A percentile compares a stretch with the other conserved stretches of the same genome.
phyloP scores from a whole-genome alignment of 2,797 vertebrate species.

The Pangasius djambal region DNA sequence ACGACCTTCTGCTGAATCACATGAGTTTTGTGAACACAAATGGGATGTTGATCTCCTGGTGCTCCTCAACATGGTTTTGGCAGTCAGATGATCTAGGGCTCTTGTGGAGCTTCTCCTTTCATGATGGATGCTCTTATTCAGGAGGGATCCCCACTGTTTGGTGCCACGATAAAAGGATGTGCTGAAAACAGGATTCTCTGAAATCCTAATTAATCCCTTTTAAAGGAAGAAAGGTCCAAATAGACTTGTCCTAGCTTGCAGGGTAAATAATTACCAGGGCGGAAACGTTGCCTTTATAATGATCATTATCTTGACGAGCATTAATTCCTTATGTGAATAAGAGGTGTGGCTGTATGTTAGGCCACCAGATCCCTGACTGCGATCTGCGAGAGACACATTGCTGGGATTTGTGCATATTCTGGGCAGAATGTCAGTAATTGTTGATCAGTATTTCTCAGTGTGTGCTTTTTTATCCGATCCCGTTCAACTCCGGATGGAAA shows the following conservation, averaged over 20 bases:
- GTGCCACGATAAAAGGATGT: constrained; percentile 67
- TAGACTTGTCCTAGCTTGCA: constrained; percentile 78
- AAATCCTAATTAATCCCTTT: constrained; percentile 80
- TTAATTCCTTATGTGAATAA: constrained; percentile 72
- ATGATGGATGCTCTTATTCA: constrained; percentile 25
- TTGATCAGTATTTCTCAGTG: constrained; percentile 76
- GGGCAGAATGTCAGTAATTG: constrained; percentile 38
- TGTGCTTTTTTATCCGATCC: constrained; percentile 74
- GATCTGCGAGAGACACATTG: neutral
- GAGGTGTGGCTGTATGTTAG: constrained; percentile 63
- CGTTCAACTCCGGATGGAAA: constrained; percentile 73
- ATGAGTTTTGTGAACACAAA: constrained; percentile 63
- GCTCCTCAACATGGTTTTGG: constrained; percentile 7
- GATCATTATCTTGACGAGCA: constrained; percentile 78
- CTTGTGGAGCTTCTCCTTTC: neutral
- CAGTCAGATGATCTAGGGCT: neutral
- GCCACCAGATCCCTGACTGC: constrained; percentile 50
- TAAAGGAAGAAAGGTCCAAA: constrained; percentile 77
- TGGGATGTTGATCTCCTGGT: constrained; percentile 60
- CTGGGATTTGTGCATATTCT: neutral
- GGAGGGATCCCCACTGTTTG: constrained; percentile 74
- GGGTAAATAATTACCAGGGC: constrained; percentile 78
- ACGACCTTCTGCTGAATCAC: constrained; percentile 68
- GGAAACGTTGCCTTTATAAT: constrained; percentile 77
- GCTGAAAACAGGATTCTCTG: constrained; percentile 67